Evolutionary conservation across 92 coral and sea anemone species (phyloP).

Genomic region (Blastomussa wellsi): DNA sequence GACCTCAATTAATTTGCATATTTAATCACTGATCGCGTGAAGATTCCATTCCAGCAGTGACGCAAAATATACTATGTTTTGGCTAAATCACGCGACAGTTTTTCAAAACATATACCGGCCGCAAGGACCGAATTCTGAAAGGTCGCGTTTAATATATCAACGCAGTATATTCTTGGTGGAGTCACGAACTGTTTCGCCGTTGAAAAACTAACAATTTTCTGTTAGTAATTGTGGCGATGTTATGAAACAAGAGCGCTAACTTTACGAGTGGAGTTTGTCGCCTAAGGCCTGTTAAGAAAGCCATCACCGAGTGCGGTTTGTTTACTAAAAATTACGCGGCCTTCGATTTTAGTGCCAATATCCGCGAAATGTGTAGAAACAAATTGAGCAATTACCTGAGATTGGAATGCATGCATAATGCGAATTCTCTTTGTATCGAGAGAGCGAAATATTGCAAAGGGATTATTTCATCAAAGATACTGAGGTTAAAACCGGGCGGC

Average conservation of each 20-base stretch:
- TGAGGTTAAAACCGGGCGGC: neutral
- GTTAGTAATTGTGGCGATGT: neutral
- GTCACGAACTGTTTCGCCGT: neutral
- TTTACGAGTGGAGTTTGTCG: neutral
- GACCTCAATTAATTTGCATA: neutral
- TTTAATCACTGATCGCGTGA: conserved; percentile 14
- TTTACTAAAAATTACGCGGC: neutral
- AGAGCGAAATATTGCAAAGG: neutral
- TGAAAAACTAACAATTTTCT: neutral
- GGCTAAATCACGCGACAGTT: conserved; percentile 4
- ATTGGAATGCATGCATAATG: conserved; percentile 10
- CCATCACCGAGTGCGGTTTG: neutral
- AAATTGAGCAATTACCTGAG: neutral
- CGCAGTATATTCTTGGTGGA: neutral
- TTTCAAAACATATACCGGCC: conserved; percentile 4
- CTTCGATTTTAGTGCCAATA: neutral
- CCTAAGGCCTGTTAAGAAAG: neutral
- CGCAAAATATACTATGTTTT: neutral
- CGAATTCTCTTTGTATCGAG: neutral
- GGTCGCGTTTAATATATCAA: conserved; percentile 1
- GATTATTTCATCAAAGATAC: neutral
- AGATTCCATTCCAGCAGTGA: neutral
- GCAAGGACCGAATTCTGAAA: neutral
- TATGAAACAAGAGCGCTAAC: neutral
- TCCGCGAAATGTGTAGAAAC: neutral